Percentiles rank a stretch among this genome's conserved stretches.
phyloP scores from a whole-genome alignment of 2,113 vertebrate genomes.

The Setophaga petechia region DNA sequence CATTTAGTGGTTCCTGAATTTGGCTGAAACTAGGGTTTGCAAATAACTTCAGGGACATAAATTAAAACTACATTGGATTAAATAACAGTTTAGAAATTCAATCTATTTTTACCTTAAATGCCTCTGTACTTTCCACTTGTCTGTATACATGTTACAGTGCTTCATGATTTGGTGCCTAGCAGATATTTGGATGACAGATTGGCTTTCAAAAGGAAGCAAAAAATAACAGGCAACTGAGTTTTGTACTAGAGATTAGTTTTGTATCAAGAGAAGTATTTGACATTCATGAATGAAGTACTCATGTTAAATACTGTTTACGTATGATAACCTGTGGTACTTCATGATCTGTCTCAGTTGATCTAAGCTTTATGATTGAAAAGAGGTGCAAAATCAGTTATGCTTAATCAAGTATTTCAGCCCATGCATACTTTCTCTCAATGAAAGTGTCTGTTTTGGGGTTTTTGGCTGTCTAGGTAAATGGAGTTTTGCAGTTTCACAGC shows the following conservation, averaged over 20 bases:
- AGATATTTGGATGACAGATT: neutral
- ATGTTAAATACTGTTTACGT: neutral
- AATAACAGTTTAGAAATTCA: neutral
- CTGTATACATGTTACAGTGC: neutral
- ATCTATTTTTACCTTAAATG: neutral
- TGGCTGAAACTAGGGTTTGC: neutral
- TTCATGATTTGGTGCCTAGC: neutral
- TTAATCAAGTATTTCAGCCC: neutral
- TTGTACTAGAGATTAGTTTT: neutral
- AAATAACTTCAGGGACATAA: neutral
- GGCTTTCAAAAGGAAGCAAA: neutral
- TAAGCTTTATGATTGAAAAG: neutral
- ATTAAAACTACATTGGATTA: neutral
- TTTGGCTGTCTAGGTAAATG: neutral
- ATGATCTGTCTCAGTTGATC: neutral
- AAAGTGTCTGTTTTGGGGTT: accelerated
- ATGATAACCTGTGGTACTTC: neutral
- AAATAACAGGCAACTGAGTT: neutral
- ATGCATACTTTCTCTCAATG: neutral
- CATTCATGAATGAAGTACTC: neutral
- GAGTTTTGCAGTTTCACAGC: neutral
- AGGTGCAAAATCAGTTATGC: neutral
- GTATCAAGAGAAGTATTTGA: neutral
- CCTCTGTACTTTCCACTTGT: neutral
- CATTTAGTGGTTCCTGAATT: neutral